phyloP scores from a whole-genome alignment of 2,113 vertebrate species.

The Hoplias malabaricus region DNA sequence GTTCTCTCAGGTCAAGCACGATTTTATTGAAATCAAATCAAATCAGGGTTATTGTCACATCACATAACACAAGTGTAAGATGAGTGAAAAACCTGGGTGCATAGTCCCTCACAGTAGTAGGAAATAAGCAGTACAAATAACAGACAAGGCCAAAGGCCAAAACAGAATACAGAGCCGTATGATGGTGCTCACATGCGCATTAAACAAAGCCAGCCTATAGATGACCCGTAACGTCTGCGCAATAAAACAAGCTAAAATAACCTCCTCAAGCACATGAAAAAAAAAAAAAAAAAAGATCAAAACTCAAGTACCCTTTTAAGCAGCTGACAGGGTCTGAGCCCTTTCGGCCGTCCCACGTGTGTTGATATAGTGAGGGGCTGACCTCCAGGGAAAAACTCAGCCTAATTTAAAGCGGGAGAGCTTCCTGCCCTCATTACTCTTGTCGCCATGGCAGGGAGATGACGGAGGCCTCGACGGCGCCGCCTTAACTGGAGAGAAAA shows the following conservation, averaged over 20 bases:
- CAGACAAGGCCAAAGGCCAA: neutral
- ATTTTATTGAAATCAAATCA: too few species aligned
- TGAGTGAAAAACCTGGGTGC: too few species aligned
- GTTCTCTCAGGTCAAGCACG: neutral
- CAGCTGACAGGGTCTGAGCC: constrained; percentile 25
- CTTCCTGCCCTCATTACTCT: constrained; percentile 53
- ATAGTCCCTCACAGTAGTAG: too few species aligned
- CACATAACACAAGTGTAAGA: too few species aligned
- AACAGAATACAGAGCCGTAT: neutral
- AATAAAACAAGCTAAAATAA: neutral
- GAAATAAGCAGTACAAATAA: too few species aligned
- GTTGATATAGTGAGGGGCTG: constrained; percentile 45
- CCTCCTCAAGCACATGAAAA: neutral
- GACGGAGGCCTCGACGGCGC: constrained; percentile 41
- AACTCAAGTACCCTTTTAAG: constrained; percentile 32
- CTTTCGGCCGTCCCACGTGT: constrained; percentile 33
- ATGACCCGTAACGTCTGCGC: neutral
- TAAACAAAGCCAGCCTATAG: neutral
- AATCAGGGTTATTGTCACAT: too few species aligned
- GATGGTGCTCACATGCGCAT: neutral
- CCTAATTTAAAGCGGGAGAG: constrained; percentile 46
- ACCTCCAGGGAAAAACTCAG: constrained; percentile 45
- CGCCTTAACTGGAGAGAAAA: constrained; percentile 48
- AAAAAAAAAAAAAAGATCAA: constrained; percentile 27
- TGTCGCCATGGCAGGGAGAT: constrained; percentile 31